Conservation (phyloP, 2,797 vertebrate genomes). For the Megalops cyprinoides region DNA sequence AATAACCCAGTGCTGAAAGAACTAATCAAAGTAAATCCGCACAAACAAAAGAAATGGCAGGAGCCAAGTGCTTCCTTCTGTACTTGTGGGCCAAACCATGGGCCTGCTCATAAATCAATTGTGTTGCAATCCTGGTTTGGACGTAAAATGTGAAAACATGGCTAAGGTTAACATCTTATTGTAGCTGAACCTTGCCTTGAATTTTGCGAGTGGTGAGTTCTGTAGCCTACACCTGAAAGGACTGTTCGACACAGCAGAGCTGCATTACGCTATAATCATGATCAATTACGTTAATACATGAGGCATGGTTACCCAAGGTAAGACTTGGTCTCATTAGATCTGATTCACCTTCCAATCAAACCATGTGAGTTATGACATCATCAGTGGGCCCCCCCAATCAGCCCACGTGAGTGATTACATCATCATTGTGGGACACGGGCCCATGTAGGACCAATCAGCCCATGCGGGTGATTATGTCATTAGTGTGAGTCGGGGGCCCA, state of each 20-base stretch:
- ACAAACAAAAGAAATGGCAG: not conserved
- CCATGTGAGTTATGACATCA: not conserved
- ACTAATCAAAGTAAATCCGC: not conserved
- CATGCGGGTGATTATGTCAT: slow-evolving; percentile 60
- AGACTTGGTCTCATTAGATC: slow-evolving; percentile 53
- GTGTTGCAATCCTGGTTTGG: not conserved
- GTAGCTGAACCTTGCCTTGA: not conserved
- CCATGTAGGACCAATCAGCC: too few species aligned
- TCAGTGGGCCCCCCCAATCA: not conserved
- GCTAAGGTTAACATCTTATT: not conserved
- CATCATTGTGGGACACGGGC: slow-evolving; percentile 55
- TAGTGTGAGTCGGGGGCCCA: slow-evolving; percentile 55
- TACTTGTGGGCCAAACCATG: not conserved
- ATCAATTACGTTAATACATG: slow-evolving; percentile 42
- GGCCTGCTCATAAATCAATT: not conserved
- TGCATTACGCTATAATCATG: slow-evolving; percentile 49
- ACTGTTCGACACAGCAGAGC: slow-evolving; percentile 39
- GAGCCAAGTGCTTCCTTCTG: not conserved
- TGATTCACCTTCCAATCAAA: too few species aligned
- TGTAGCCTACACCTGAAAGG: not conserved
- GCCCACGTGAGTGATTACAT: slow-evolving; percentile 50
- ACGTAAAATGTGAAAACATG: not conserved
- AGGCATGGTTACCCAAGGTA: slow-evolving; percentile 53
- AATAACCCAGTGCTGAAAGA: not conserved
- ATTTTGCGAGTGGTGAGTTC: not conserved